Evolutionary conservation across 2,888 invertebrate genomes (phyloP), one percentile per base, ranked within the genome.

Genomic region (Tachina grossa): DNA sequence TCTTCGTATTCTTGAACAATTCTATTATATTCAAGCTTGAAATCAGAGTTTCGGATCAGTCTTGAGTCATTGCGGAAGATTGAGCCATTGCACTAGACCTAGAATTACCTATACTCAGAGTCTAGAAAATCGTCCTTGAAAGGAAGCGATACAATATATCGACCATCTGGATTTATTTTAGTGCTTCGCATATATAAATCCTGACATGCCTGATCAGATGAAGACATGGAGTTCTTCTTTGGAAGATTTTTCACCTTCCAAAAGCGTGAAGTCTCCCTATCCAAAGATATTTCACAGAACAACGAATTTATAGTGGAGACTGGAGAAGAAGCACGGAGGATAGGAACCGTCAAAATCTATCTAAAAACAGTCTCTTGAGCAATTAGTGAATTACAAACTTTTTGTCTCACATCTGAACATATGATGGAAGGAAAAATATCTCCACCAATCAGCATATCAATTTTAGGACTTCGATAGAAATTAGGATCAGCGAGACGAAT

Each of bases 321-420:
- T 57, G 51, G 10, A 41, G 61, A 1, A 8, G 51, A 51, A 9
- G 1, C 16, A 41, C 14, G 19, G 6, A 49, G n/a, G 1, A 66
- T 14, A 49, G 80, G 57, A 6, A 57, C 80, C 1, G 74, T 74
- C 9, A 74, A 43, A 39, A 74, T 74, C 66, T 59, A 74, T 1
- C 74, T 49, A 39, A 81, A 81, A 3, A 81, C 49, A 8, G 75
- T 81, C 16, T 81, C 81, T 31, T 81, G 75, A 71, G 22, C 22
- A 22, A 22, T 22, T 22, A 22, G 22, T 22, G 22, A 22, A 22
- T 22, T 22, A 22, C 22, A 79, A 47, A 72, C 55, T 4, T 66
- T 45, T 3, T 47, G 63, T 19, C 22, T 47, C 9, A 79, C 9
- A 10, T 72, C 72, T 3, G 65, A 55, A 51, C 11, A 9, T 11